A percentile compares a stretch with the other conserved stretches of the same genome.
phyloP scores from a whole-genome alignment of 2,888 invertebrate genomes.

The Venusia cambrica region DNA sequence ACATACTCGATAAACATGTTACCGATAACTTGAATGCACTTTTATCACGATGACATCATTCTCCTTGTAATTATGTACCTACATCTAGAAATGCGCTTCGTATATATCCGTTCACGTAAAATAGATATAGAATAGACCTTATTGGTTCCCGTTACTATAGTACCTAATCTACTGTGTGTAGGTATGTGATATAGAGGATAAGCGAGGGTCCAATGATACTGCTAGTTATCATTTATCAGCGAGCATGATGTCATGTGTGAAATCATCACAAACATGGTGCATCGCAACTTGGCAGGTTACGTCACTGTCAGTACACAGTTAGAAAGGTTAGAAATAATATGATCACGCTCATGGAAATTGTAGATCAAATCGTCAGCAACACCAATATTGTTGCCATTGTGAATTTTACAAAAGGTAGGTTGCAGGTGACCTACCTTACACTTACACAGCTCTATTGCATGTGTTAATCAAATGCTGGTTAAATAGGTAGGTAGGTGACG shows the following conservation, averaged over 20 bases:
- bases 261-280: constrained; percentile 24
- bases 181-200: no score
- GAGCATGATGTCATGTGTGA: constrained; percentile 59
- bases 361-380: no score
- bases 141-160: constrained; percentile 41
- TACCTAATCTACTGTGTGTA: constrained; percentile 15
- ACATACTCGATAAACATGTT: no score
- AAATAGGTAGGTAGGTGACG: no score
- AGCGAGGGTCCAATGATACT: constrained; percentile 41
- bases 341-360: constrained; percentile 29
- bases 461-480: no score
- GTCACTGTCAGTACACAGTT: constrained; percentile 42
- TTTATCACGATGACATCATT: constrained; percentile 51
- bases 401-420: no score
- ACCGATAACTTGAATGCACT: constrained; percentile 7
- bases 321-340: constrained; percentile 41
- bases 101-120: constrained; percentile 26
- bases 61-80: constrained; percentile 50
- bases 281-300: no score
- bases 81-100: constrained; percentile 70
- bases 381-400: no score
- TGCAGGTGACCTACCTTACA: no score
- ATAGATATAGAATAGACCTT: constrained; percentile 35
- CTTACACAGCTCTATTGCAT: no score
- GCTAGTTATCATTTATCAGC: constrained; percentile 46